Percentiles rank a stretch among this genome's conserved stretches.
These are phyloP conservation scores for Sinocyclocheilus anophthalmus DNA, from an alignment of 2,113 vertebrate genomes.

Conservation along the genomic window DNA sequence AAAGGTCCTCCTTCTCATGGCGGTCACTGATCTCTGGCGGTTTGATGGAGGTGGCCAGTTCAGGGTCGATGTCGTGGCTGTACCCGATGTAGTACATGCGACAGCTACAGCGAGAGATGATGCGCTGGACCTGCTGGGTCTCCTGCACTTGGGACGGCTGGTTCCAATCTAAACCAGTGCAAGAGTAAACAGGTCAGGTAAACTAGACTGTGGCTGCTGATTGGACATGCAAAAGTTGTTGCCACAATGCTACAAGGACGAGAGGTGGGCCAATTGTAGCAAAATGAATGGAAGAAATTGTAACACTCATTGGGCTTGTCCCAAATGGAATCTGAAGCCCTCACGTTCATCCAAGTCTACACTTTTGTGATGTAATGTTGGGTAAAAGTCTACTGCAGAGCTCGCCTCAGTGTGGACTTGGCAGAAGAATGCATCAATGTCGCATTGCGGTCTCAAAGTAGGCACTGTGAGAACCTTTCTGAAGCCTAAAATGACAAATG, in stretches of 20 bases:
- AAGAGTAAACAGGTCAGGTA: background rate
- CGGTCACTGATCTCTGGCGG: no score
- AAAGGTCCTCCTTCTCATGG: no score
- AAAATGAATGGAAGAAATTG: background rate
- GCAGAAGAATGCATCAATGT: no score
- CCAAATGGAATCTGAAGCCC: background rate
- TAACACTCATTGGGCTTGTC: background rate
- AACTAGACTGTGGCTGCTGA: background rate
- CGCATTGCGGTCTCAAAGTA: no score
- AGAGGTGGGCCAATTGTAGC: background rate
- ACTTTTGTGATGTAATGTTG: background rate
- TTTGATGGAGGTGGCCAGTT: no score
- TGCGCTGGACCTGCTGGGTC: constrained; percentile 94
- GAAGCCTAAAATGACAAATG: no score
- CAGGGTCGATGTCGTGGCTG: no score
- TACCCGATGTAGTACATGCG: no score
- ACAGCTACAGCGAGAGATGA: constrained; percentile 97
- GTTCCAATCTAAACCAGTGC: constrained; percentile 85
- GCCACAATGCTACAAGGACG: background rate
- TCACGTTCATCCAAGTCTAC: background rate
- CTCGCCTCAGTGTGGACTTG: no score
- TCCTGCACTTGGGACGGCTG: constrained; percentile 92
- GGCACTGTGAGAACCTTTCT: no score
- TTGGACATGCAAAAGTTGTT: background rate
- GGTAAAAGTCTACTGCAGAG: no score